Conservation (phyloP, 2,888 invertebrate genomes). For the Trilocha varians region DNA sequence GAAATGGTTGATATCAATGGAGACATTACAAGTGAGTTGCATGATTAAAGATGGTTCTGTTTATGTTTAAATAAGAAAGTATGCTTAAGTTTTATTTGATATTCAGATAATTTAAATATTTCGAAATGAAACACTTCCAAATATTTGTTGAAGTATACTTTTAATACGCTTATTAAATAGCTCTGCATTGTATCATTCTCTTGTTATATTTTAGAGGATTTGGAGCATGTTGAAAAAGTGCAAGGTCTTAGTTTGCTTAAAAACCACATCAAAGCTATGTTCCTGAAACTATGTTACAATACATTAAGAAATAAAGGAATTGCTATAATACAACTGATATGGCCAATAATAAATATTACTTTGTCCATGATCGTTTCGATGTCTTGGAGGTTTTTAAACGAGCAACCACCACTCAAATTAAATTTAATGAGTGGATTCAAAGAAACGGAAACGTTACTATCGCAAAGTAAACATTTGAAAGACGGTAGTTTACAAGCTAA, state of each 20-base stretch:
- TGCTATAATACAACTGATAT: conserved; percentile 52
- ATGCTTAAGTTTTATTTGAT: too few relatives aligned
- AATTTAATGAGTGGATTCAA: conserved; percentile 57
- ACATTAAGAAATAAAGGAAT: conserved; percentile 51
- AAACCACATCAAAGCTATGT: conserved; percentile 62
- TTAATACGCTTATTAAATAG: too few relatives aligned
- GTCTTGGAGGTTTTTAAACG: conserved; percentile 60
- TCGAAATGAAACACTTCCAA: too few relatives aligned
- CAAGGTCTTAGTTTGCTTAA: conserved; percentile 42
- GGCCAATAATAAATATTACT: conserved; percentile 57
- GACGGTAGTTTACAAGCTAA: conserved; percentile 33
- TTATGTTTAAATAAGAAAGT: too few relatives aligned
- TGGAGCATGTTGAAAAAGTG: conserved; percentile 47
- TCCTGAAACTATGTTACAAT: conserved; percentile 52
- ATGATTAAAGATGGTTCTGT: too few relatives aligned
- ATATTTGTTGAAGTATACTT: too few relatives aligned
- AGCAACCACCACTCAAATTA: conserved; percentile 75
- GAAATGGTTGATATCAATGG: not conserved
- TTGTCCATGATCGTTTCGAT: conserved; percentile 53
- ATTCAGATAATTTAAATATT: too few relatives aligned
- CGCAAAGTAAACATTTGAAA: conserved; percentile 30
- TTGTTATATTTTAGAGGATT: conserved; percentile 35
- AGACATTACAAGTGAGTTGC: not conserved
- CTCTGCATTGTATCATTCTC: too few relatives aligned
- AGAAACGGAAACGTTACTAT: conserved; percentile 46